Base-by-base conservation (phyloP, 2,888 invertebrate species). In the Scaptomyza parva region DNA sequence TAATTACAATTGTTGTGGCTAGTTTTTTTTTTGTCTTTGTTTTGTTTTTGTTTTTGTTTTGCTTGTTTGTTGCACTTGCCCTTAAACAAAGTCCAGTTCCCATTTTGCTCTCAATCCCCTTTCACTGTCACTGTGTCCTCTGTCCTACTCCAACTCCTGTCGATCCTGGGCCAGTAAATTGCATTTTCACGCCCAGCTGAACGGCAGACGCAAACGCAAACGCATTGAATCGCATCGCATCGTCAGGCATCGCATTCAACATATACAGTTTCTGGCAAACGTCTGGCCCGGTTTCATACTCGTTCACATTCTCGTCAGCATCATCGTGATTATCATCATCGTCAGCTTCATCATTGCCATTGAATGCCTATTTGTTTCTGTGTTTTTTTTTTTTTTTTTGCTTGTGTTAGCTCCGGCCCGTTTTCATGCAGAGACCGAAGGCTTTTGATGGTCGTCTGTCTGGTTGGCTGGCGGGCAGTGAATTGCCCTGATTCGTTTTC, bases 1-100 rank as follows among this genome's bases (percentile, higher is more conserved):
- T 86, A 85, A 85, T 85, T 85, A 86, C 87, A 85, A 80, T 82
- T 85, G 76, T 72, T 81, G 79, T 82, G 75, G 79, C 67, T 52
- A 54, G 61, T 55, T 58, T 62, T 72, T 66, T 60, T n/a, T 26
- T 37, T 43, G 6, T 17, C 6, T 26, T 44, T 30, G 24, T 6
- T 26, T 7, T 24, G 4, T 24, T 24, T 0, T 35, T 43, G 6
- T 7, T 12, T 28, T 45, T 35, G 12, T 4, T 28, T 8, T 45
- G 26, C 12, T 30, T 48, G 63, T 64, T 70, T 51, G 54, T 54
- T 52, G 41, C 63, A 52, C 47, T 63, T 68, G 50, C 40, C 48
- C 48, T 52, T 58, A 58, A 51, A 51, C 52, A 47, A 43, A 54
- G 44, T 35, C 20, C 17, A n/a, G 17, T 6, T 8, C 5, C 1